Percentiles rank a stretch among this genome's conserved stretches.
phyloP scores from a whole-genome alignment of 2,113 vertebrate species.

The Macrotis lagotis region DNA sequence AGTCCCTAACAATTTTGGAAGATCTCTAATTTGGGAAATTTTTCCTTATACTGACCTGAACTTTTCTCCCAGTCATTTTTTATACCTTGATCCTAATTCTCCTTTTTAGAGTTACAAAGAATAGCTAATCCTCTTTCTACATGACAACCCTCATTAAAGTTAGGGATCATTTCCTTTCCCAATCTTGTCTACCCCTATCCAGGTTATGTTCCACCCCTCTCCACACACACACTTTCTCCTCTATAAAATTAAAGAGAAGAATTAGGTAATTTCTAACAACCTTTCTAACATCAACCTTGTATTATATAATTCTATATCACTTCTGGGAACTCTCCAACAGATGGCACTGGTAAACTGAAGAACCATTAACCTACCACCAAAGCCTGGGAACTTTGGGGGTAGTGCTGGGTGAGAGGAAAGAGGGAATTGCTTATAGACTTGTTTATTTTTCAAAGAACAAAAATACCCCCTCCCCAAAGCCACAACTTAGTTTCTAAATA shows the following conservation, averaged over 20 bases:
- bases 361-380: neutral
- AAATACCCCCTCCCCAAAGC: neutral
- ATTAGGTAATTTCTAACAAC: neutral
- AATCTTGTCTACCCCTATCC: neutral
- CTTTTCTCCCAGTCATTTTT: neutral
- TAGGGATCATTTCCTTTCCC: neutral
- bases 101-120: neutral
- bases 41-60: neutral
- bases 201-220: neutral
- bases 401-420: neutral
- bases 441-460: neutral
- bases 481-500: neutral
- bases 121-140: neutral
- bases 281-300: neutral
- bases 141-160: neutral
- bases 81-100: neutral
- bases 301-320: neutral
- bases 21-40: neutral
- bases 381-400: neutral
- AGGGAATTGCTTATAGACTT: neutral
- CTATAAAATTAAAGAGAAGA: neutral
- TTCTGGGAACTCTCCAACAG: neutral
- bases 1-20: too few species aligned
- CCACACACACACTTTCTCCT: neutral
- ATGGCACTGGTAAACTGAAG: neutral